Base-by-base conservation (phyloP, 1,140 invertebrate species). In the Leptopilina boulardi region DNA sequence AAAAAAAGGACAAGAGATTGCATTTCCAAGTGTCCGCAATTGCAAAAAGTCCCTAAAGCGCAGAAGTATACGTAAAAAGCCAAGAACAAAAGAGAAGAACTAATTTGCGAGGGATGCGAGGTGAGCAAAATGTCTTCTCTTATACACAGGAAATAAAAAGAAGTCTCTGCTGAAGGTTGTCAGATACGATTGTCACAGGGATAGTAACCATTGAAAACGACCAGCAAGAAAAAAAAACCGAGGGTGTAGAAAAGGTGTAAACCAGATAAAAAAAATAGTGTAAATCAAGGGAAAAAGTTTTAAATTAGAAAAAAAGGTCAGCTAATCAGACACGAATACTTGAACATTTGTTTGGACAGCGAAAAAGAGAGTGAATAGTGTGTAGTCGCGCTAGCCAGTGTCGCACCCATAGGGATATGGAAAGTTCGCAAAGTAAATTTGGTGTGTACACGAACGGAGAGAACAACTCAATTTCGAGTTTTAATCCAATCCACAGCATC, bases 351-450 rank as follows among this genome's bases (percentile, higher is more conserved):
- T 56, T 71, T 41, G 34, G 51, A 30, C 71, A 51, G 38, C 19
- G 54, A 42, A 26, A 38, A 51, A 51, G 47, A 51, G 21, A 41
- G 30, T 59, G 54, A 30, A 71, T 51, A 41, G 38, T 72, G 19
- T 72, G 70, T 70, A 41, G 73, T n/a, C n/a, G n/a, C n/a, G n/a
- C 78, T 77, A 73, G 80, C 77, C 71, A 74, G 21, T 26, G 44
- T 73, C 74, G 76, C 70, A 83, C 75, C 75, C 51, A n/a, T n/a
- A 76, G 74, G 76, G 78, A 88, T 86, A 83, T 85, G 82, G 82
- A 84, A 87, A 87, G 83, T 89, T 89, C 75, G 80, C 74, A 87
- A 88, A 89, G 87, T 88, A 89, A 89, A 88, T 88, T 88, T 87
- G 78, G 77, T 70, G 73, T 73, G 70, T 73, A 72, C 70, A 71